Evolutionary conservation across 2,113 vertebrate species (phyloP).

Genomic region (Anas platyrhynchos): DNA sequence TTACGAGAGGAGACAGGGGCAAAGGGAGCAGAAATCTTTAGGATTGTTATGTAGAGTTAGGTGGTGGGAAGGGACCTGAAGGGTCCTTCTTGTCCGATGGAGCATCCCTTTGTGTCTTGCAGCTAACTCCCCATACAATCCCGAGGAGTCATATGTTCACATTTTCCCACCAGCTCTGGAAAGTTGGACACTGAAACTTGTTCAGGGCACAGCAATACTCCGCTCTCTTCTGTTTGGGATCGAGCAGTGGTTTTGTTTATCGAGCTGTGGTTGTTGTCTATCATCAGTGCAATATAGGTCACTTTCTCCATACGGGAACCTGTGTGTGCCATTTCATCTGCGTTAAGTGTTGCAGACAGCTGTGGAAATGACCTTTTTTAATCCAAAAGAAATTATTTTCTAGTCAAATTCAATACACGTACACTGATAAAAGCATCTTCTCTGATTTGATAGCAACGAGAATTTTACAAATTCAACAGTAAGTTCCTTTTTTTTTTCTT

Average conservation of each 20-base stretch:
- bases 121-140: background rate
- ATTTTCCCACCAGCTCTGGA: background rate
- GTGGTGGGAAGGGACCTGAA: background rate
- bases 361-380: background rate
- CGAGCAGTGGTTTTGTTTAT: background rate
- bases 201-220: background rate
- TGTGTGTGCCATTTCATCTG: background rate
- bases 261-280: background rate
- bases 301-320: background rate
- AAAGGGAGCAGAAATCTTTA: background rate
- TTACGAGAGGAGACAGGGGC: background rate
- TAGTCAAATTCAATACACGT: background rate
- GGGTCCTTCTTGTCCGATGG: background rate
- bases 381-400: background rate
- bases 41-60: background rate
- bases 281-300: background rate
- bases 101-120: background rate
- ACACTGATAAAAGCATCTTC: background rate
- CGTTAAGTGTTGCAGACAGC: background rate
- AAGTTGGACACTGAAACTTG: background rate
- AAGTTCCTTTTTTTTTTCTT: background rate
- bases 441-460: background rate
- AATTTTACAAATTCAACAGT: background rate
- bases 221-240: background rate
- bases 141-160: fast-evolving